These are phyloP conservation scores for Octodon degus DNA, from an alignment of 2,113 vertebrate species.

Conservation along the genomic window DNA sequence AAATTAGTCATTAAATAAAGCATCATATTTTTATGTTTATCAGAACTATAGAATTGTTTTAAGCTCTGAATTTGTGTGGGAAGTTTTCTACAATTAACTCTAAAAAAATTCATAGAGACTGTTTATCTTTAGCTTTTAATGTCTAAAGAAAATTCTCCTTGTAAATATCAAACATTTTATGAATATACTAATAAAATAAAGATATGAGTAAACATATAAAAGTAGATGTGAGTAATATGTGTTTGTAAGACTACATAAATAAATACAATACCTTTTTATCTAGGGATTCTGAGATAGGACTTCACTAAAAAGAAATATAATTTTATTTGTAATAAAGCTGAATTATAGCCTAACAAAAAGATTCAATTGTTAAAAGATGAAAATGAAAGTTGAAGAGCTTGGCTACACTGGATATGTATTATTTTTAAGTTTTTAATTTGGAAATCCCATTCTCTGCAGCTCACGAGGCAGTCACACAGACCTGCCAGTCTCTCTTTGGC, in stretches of 20 bases:
- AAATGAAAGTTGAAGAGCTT: conserved; percentile 28
- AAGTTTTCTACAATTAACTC: neutral
- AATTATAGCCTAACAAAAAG: conserved; percentile 52
- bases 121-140: neutral
- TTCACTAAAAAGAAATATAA: conserved; percentile 40
- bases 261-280: neutral
- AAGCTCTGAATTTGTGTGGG: neutral
- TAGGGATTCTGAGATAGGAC: neutral
- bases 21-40: neutral
- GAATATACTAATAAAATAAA: conserved; percentile 13
- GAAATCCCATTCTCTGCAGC: conserved; percentile 14
- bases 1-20: conserved; percentile 22
- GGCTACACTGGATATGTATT: neutral
- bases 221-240: neutral
- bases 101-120: neutral
- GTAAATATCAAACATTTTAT: conserved; percentile 23
- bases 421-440: conserved; percentile 1
- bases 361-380: conserved; percentile 1
- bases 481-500: neutral
- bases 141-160: neutral
- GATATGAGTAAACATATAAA: neutral
- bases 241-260: neutral
- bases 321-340: conserved; percentile 44
- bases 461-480: neutral
- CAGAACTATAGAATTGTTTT: neutral